Evolutionary conservation across 1,140 invertebrate genomes (phyloP), one percentile per base, ranked within the genome.

Genomic region (Tenebrio molitor): DNA sequence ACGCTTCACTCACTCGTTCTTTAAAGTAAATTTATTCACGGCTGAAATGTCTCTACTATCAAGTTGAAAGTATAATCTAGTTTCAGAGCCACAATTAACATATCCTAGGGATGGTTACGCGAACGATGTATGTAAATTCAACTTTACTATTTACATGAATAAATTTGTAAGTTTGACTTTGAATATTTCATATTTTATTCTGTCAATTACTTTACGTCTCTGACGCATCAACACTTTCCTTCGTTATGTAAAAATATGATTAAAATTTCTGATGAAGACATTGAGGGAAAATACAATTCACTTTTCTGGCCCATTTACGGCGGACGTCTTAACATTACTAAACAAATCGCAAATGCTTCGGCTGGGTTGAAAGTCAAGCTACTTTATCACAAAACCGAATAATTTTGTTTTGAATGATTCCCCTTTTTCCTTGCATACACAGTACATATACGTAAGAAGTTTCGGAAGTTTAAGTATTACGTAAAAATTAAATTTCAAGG

Each of bases 1-100:
- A 12, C 36, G n/a, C 12, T 12, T 12, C 29, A 33, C 12, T 12
- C 36, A 39, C 16, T 8, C 21, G 2, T 29, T 25, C 23, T 58
- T 25, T 29, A 25, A 12, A 6, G 23, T 12, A 29, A 58, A 58
- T 58, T 58, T 58, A 58, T 58, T 58, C 50, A 50, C 5, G 21
- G 3, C 50, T 29, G 21, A 29, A 58, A 21, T 58, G 50, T 58
- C 50, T 58, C 50, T 29, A 12, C 50, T 58, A 58, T 58, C 50
- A 29, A 58, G 50, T 58, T 58, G 50, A 58, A 58, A 58, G 50
- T 58, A 58, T 58, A 58, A 58, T 58, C 50, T 58, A 58, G 50
- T 58, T 58, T 58, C 50, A 29, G 50, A 58, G 50, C 50, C 50
- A 29, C 23, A 58, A 58, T 58, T 58, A 58, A 58, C 50, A 58